Base-by-base conservation (phyloP, 2,113 vertebrate species). In the Bucco capensis region DNA sequence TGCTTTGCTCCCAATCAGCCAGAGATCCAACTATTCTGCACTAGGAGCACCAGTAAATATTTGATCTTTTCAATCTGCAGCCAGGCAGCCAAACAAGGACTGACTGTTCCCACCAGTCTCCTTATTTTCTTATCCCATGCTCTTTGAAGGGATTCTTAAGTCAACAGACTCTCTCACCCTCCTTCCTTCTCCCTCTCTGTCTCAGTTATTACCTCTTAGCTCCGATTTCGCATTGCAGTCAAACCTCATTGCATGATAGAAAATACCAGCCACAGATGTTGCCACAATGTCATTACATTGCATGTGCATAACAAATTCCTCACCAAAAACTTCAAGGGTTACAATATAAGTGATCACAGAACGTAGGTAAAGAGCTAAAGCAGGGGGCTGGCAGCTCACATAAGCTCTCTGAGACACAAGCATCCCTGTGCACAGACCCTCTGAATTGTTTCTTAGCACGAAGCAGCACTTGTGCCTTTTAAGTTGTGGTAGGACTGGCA, bases 51-150 rank as follows among this genome's bases (percentile, higher is more conserved):
- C 51, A 44, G 90, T 76, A 96, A 96, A 93, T 96, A 96, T 95
- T 96, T 96, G 95, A 85, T 87, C 84, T 93, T 88, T 56, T 83
- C 86, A 90, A n/a, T 79, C 91, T 73, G 51, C 74, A 85, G 54
- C 44, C 95, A 92, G 78, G 16, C 88, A 92, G 79, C 82, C 67
- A 87, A 92, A 94, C 84, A 92, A 74, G 90, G 92, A 90, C 83
- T 93, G 71, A 82, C 71, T 87, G 64, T 93, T 87, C 75, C 40
- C 42, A 95, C 91, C 65, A 77, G 89, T 12, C 60, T 83, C 47
- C 89, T 89, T 89, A 94, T 90, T 95, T 95, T 92, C 90, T 95
- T 89, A 94, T 89, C 92, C 94, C 71, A 73, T 89, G 72, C 44
- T 94, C 71, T 89, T 94, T 85, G 88, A 78, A 90, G 67, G 71